Evolutionary conservation across 2,797 vertebrate species (phyloP), one percentile per base, ranked within the genome.

Genomic region (Onychomys torridus): DNA sequence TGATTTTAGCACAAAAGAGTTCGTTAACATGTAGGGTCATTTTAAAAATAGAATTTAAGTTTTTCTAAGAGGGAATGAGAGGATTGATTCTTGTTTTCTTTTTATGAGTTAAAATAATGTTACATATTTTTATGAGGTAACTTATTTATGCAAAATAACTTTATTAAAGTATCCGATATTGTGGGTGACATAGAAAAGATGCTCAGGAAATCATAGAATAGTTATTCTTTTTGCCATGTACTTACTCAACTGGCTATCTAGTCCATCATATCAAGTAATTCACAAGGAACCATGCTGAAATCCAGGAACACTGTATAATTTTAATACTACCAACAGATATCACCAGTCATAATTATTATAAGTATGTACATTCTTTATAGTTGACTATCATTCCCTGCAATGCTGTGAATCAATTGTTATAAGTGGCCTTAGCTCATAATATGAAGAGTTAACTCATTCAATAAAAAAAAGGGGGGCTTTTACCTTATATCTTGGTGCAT

Each of bases 21-120:
- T 91, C 94, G 61, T 92, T 83, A 46, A 79, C 46, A 90, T 94
- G 75, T 92, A 55, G 21, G 12, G 2, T 89, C 21, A 73, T 90
- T 96, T 95, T 79, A 4, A 61, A 63, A 96, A 78, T 84, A 90
- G 75, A 81, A 81, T 78, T 77, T 76, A 93, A 81, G 29, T 34
- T 88, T 92, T 90, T 91, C 49, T n/a, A 89, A 17, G 6, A 75
- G 32, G 69, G 4, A 63, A 52, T 92, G 5, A 87, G 3, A 23
- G 0, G n/a, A 76, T 67, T 92, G 8, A 83, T 89, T 95, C 6
- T 52, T 5, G 69, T 57, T 94, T 59, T 93, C 32, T 91, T 95
- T 92, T 88, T n/a, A 87, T 79, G 27, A 84, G 6, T 17, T 93
- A 90, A 96, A 92, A 43, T 83, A 76, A 29, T 88, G 14, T 19